A percentile compares a stretch with the other conserved stretches of the same genome.
Conservation (phyloP, 2,888 invertebrate genomes). For the Trachelus troglodyta region DNA sequence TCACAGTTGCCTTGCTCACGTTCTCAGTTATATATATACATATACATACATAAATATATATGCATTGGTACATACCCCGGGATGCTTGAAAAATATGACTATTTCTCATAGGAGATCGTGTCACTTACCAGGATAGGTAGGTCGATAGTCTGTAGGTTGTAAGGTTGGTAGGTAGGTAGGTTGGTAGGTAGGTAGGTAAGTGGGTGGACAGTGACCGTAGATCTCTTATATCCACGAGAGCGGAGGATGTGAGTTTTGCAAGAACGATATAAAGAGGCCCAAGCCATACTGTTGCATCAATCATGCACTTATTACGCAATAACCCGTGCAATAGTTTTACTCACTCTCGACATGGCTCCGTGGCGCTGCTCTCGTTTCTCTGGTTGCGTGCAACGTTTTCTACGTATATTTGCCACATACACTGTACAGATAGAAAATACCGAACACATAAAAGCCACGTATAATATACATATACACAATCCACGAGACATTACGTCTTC, state of each 20-base stretch:
- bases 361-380: conserved; percentile 14
- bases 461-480: neutral
- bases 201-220: conserved; percentile 3
- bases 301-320: conserved; percentile 45
- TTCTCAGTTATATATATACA: neutral
- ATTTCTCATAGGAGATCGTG: neutral
- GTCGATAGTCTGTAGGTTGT: neutral
- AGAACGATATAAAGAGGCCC: neutral
- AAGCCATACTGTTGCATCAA: conserved; percentile 29
- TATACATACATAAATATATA: neutral
- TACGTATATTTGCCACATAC: neutral
- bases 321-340: conserved; percentile 37
- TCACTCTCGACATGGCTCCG: conserved; percentile 27
- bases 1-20: neutral
- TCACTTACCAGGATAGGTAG: neutral
- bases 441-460: neutral
- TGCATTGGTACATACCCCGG: neutral
- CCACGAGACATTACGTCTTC: conserved; percentile 36
- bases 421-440: neutral
- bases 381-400: conserved; percentile 21
- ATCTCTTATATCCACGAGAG: neutral
- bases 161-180: conserved; percentile 7
- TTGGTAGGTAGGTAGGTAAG: conserved; percentile 3
- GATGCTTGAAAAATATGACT: neutral
- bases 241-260: conserved; percentile 10